Evolutionary conservation across 2,888 invertebrate species (phyloP), one percentile per base, ranked within the genome.

Genomic region (Chloromyia formosa): DNA sequence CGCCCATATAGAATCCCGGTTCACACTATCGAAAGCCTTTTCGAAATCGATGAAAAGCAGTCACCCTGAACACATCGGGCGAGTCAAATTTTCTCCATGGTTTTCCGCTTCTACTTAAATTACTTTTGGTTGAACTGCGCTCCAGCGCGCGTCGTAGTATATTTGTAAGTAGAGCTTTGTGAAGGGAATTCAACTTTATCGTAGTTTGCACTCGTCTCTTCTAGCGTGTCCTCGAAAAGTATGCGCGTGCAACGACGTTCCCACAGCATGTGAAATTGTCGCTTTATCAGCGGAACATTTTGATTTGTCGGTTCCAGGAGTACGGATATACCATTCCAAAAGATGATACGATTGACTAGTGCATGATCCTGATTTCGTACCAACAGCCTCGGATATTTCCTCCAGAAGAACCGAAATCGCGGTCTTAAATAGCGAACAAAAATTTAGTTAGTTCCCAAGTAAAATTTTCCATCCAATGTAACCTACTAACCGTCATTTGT

Each of bases 261-360:
- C 89, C 89, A 89, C 73, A 89, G 80, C 79, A 87, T 83, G 77
- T 88, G 87, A 74, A 88, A 83, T 78, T 89, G 89, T 66, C 83
- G 84, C 80, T 88, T 88, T 1, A 86, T 83, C n/a, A 86, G 69
- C 0, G 82, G 80, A 40, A 86, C 84, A 79, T 85, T 84, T 79
- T 86, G 86, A 73, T 86, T 84, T 80, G 76, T 84, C 85, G 12
- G 82, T 88, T 1, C 90, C 88, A 77, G 94, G 93, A 0, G 92
- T n/a, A n/a, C n/a, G 93, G 0, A 92, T 90, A 83, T 97, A 97
- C 97, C 98, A 98, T 53, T 98, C 98, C 12, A 99, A 89, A 23
- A 98, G 92, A 3, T 98, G 97, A 86, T 99, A 98, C 98, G 98
- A 99, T 85, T 97, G 96, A 66, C n/a, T n/a, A n/a, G 96, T 95